phyloP scores from a whole-genome alignment of 2,888 invertebrate genomes.

The Trachelus tabidus region DNA sequence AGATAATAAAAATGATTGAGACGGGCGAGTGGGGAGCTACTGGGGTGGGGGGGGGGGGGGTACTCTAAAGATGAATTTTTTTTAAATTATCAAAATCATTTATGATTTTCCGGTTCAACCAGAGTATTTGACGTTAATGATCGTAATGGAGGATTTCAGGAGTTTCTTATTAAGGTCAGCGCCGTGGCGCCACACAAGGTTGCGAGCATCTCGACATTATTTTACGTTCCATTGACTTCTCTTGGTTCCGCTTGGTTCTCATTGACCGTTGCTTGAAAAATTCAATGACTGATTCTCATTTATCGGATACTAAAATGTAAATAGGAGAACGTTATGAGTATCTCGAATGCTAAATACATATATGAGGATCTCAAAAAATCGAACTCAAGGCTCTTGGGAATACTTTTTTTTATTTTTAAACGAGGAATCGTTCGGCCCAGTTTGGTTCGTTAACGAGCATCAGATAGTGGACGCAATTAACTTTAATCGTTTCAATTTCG shows the following conservation, averaged over 20 bases:
- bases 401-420: neutral
- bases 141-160: conserved; percentile 43
- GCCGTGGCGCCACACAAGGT: conserved; percentile 61
- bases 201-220: conserved; percentile 20
- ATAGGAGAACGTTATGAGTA: neutral
- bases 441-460: conserved; percentile 6
- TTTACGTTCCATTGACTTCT: neutral
- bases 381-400: neutral
- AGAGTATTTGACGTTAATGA: conserved; percentile 29
- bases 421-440: neutral
- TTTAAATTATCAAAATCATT: neutral
- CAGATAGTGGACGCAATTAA: conserved; percentile 34
- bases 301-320: neutral
- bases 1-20: neutral
- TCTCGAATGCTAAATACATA: neutral
- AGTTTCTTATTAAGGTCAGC: conserved; percentile 55
- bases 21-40: conserved; percentile 6
- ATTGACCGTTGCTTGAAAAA: neutral
- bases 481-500: conserved; percentile 42
- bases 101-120: neutral
- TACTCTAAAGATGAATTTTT: neutral
- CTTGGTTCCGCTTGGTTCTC: neutral
- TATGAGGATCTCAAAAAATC: neutral
- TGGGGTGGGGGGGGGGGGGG: no score
- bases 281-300: neutral